Base-by-base conservation (phyloP, 2,113 vertebrate genomes). In the Erythrocercus mccallii region DNA sequence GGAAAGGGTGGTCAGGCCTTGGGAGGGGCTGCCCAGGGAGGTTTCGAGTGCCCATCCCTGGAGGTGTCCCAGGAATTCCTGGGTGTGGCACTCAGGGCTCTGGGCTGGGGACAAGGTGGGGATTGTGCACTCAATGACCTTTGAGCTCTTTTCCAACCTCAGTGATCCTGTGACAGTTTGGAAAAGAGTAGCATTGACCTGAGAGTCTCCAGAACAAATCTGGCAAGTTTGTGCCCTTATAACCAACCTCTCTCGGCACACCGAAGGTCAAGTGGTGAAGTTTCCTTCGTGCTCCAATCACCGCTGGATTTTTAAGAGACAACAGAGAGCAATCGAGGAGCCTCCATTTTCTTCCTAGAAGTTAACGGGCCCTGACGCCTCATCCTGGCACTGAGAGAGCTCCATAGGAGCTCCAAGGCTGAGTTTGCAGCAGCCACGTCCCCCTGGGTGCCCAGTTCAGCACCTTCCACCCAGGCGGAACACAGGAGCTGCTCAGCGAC, bases 81-180 rank as follows among this genome's bases (percentile, higher is more conserved):
- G 84, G 12, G 4, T 0, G 6, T 62, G 48, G 37, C 69, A 21
- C n/a, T 89, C 9, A 22, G 20, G 0, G 37, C 27, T 44, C 51
- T 37, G 51, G 68, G 37, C 28, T 58, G 51, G 37, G 31, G 28
- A 73, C 60, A 66, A 4, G 44, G 69, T 14, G 23, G 19, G 15
- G 0, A 45, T 24, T 0, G 0, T 0, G 9, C n/a, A 18, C 16
- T 53, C 1, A 0, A 1, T 53, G n/a, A 27, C 21, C 54, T 54
- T 20, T 28, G 33, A 81, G 51, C 3, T 4, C 7, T 47, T 76
- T 54, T 18, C n/a, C 21, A 10, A 7, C 17, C 47, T 35, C 14
- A 68, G 0, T 19, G 54, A 53, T 38, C 8, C 40, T 31, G 54
- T 42, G 56, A 25, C 42, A 58, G 35, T 33, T 82, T 4, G 5